Base-by-base conservation (phyloP, 1,140 invertebrate genomes). In the Drosophila tropicalis region DNA sequence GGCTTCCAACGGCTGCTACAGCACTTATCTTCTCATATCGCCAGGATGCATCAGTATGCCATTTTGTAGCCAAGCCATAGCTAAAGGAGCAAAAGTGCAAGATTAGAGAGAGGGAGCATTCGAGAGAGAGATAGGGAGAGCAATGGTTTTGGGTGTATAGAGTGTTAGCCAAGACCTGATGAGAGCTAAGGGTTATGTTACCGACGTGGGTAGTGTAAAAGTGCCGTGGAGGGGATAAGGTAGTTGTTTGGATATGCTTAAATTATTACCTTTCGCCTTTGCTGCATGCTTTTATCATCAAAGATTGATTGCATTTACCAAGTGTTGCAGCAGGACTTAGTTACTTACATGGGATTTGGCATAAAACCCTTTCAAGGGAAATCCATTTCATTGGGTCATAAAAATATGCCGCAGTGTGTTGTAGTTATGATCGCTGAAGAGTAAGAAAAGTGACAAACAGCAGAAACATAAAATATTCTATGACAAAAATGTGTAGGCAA, bases 261-360 rank as follows among this genome's bases (percentile, higher is more conserved):
- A 83, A 83, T 83, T 83, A 83, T 83, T 83, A 70, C 81, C 76
- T 76, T 83, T 76, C 72, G 67, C 67, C 44, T 63, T 40, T 64
- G 64, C 61, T 70, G 63, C 73, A 67, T 76, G 76, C 72, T 73
- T 76, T 79, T 83, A 83, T 83, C 76, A 66, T 70, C 60, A 78
- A 83, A 83, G 81, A 83, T 83, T 83, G 81, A 83, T 83, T 72
- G 81, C 76, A 63, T 78, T 82, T 71, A 61, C 80, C 74, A 55
- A 76, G 76, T 58, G 32, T 69, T 70, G 34, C 32, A 64, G 36
- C 36, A 36, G 34, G 29, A 39, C 41, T 40, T 63, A 2, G 25
- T 63, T 66, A 19, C 40, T 29, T 29, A 29, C 29, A 29, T 29
- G 47, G 44, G 44, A 73, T 62, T 39, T 44, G n/a, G 66, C 6